phyloP scores from a whole-genome alignment of 2,797 vertebrate genomes.

The Pteropus rufus region DNA sequence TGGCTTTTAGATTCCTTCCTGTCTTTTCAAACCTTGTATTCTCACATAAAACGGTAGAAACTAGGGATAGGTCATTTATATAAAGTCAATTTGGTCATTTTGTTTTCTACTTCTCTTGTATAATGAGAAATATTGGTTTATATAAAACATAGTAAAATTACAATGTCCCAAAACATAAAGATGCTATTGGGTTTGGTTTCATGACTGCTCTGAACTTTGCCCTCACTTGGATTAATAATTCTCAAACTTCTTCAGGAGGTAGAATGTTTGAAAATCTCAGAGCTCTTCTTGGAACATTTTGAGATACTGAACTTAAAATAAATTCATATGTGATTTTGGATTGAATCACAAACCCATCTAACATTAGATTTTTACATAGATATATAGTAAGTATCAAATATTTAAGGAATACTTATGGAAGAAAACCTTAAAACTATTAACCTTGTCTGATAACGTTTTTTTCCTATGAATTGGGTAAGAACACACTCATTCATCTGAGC shows the following conservation, averaged over 20 bases:
- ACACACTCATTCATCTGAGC: neutral
- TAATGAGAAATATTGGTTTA: neutral
- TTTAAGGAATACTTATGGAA: neutral
- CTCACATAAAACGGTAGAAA: neutral
- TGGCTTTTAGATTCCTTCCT: neutral
- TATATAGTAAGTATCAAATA: neutral
- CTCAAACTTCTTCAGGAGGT: neutral
- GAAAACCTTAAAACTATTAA: neutral
- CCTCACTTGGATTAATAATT: neutral
- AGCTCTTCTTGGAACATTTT: neutral
- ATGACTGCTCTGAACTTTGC: neutral
- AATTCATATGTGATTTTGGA: neutral
- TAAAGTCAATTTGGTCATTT: neutral
- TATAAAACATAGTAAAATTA: neutral
- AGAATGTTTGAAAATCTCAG: neutral
- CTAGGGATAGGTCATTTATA: neutral
- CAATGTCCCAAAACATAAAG: neutral
- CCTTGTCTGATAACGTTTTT: neutral
- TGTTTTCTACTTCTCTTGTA: neutral
- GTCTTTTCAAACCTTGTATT: neutral
- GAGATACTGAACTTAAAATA: conserved; percentile 19
- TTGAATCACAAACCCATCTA: neutral
- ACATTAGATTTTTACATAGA: neutral
- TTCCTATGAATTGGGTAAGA: neutral
- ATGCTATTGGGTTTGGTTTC: neutral